Conservation (phyloP, 2,888 invertebrate species). For the Dendrolimus pini region DNA sequence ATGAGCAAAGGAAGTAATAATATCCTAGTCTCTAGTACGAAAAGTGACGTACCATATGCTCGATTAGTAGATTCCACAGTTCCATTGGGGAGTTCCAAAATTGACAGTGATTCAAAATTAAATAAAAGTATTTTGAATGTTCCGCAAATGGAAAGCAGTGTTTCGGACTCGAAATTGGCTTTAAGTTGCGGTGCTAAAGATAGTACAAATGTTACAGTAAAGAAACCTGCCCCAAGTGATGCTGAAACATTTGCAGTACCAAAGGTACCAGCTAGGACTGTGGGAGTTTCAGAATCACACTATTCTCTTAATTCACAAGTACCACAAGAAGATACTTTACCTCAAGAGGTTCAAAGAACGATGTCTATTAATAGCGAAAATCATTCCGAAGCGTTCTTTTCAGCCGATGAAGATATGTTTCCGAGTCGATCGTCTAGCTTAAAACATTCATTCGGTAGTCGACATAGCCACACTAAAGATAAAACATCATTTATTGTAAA, state of each 20-base stretch:
- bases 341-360: slow-evolving; percentile 85
- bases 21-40: slow-evolving; percentile 58
- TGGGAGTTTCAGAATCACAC: slow-evolving; percentile 81
- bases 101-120: slow-evolving; percentile 83
- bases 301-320: slow-evolving; percentile 78
- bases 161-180: slow-evolving; percentile 90
- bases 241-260: slow-evolving; percentile 50
- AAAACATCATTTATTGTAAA: slow-evolving; percentile 77
- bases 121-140: slow-evolving; percentile 75
- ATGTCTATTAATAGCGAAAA: slow-evolving; percentile 93
- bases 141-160: slow-evolving; percentile 85
- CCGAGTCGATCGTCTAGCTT: slow-evolving; percentile 82
- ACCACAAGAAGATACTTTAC: slow-evolving; percentile 76
- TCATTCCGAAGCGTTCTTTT: slow-evolving; percentile 94
- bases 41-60: slow-evolving; percentile 87
- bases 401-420: slow-evolving; percentile 92
- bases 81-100: slow-evolving; percentile 73
- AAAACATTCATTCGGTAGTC: slow-evolving; percentile 77
- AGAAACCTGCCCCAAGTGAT: slow-evolving; percentile 39
- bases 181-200: slow-evolving; percentile 83
- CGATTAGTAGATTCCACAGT: slow-evolving; percentile 83
- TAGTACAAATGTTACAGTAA: slow-evolving; percentile 41
- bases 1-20: slow-evolving; percentile 65
- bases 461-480: slow-evolving; percentile 59
- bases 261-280: slow-evolving; percentile 61